phyloP scores from a whole-genome alignment of 23 tunicate species.

The Corella eumyota region DNA sequence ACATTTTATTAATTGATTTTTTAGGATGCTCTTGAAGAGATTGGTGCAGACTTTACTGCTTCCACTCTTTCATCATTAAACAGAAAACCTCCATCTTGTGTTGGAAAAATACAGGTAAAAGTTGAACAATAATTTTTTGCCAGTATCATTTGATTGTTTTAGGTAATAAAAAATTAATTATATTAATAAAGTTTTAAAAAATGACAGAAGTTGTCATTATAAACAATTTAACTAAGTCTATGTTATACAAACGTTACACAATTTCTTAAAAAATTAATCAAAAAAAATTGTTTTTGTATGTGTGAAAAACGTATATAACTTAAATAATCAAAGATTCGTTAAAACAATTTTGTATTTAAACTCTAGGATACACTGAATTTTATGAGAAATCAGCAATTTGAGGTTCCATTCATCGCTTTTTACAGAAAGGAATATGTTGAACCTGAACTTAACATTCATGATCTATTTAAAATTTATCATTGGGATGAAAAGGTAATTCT shows the following conservation, averaged over 20 bases:
- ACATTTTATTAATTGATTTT: background rate
- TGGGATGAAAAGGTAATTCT: constrained; percentile 94
- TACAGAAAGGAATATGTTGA: constrained; percentile 92
- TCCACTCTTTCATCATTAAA: constrained; percentile 56
- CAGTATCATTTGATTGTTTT: too few species aligned
- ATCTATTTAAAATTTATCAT: constrained; percentile 75
- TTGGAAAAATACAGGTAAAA: constrained; percentile 76
- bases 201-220: too few species aligned
- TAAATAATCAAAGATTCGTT: too few species aligned
- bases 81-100: constrained; percentile 71
- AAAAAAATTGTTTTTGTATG: too few species aligned
- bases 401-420: constrained; percentile 84
- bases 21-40: constrained; percentile 74
- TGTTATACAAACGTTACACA: too few species aligned
- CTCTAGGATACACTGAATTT: constrained; percentile 82
- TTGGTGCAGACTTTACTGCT: constrained; percentile 35
- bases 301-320: too few species aligned
- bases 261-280: too few species aligned
- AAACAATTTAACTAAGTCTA: too few species aligned
- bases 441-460: constrained; percentile 82
- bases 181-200: too few species aligned
- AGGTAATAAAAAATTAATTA: too few species aligned
- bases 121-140: background rate
- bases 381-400: constrained; percentile 82
- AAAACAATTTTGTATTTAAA: too few species aligned